phyloP scores from a whole-genome alignment of 2,113 vertebrate species.

The Myotis lucifugus region DNA sequence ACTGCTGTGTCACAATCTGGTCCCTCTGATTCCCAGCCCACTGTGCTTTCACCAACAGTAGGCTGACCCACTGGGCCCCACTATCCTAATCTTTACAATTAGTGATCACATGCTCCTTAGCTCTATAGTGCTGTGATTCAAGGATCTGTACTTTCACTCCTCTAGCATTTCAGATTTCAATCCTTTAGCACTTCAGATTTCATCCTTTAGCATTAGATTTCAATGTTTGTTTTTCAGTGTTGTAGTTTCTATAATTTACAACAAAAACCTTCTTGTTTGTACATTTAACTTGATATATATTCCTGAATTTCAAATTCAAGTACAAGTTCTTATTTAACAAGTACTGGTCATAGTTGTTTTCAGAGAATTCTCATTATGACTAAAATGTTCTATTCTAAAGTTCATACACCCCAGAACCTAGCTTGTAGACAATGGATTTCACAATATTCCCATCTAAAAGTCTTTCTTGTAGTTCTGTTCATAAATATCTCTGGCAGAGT shows the following conservation, averaged over 20 bases:
- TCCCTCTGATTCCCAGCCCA: not conserved
- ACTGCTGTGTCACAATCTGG: not conserved
- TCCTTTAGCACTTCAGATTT: conserved; percentile 15
- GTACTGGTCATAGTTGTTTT: conserved; percentile 59
- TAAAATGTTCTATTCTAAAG: conserved; percentile 40
- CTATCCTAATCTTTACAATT: not conserved
- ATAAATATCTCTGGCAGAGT: conserved; percentile 63
- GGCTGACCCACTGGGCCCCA: too few relatives aligned
- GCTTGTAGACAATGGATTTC: conserved; percentile 61
- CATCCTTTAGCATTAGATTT: conserved; percentile 16
- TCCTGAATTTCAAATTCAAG: conserved; percentile 75
- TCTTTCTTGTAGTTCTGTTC: conserved; percentile 69
- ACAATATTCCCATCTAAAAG: conserved; percentile 70
- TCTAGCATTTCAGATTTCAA: not conserved
- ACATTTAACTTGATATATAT: conserved; percentile 75
- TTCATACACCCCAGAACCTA: conserved; percentile 42
- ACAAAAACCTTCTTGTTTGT: conserved; percentile 63
- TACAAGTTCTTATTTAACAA: conserved; percentile 72
- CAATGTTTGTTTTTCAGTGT: conserved; percentile 69
- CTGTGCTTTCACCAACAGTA: not conserved
- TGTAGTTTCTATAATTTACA: conserved; percentile 72
- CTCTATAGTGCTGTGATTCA: not conserved
- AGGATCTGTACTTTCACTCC: not conserved
- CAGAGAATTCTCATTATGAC: conserved; percentile 66
- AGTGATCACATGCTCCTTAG: not conserved